A percentile compares a stretch with the other conserved stretches of the same genome.
Evolutionary conservation across 2,113 vertebrate species (phyloP).

Genomic region (Dromaius novaehollandiae): DNA sequence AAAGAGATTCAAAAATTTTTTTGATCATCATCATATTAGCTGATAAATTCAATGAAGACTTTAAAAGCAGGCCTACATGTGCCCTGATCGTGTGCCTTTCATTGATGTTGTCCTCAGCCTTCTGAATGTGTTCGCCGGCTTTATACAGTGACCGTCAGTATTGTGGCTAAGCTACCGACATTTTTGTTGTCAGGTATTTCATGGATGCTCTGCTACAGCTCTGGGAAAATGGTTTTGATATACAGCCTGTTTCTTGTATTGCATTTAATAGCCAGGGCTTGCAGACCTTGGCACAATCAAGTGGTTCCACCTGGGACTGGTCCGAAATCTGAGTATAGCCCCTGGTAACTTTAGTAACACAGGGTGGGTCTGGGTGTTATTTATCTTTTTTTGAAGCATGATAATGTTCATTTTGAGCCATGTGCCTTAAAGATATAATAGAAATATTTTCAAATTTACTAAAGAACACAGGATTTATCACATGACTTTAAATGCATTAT

Average conservation of each 20-base stretch:
- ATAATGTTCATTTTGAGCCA: not conserved
- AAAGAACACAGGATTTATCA: not conserved
- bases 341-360: not conserved
- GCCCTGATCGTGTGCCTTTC: not conserved
- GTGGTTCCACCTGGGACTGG: not conserved
- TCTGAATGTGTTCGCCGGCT: not conserved
- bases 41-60: not conserved
- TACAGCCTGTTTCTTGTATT: not conserved
- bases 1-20: not conserved
- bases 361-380: not conserved
- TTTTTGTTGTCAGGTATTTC: not conserved
- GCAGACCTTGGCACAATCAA: rapidly evolving
- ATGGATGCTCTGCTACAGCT: not conserved
- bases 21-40: not conserved
- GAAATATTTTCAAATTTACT: not conserved
- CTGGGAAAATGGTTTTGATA: not conserved
- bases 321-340: not conserved
- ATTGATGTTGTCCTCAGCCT: not conserved
- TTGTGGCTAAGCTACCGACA: not conserved
- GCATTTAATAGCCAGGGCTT: not conserved
- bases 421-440: not conserved
- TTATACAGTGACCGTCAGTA: not conserved
- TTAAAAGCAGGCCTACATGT: not conserved
- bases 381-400: not conserved
- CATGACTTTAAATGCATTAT: not conserved